phyloP scores from a whole-genome alignment of 2,888 invertebrate genomes.

The Andrena camellia region DNA sequence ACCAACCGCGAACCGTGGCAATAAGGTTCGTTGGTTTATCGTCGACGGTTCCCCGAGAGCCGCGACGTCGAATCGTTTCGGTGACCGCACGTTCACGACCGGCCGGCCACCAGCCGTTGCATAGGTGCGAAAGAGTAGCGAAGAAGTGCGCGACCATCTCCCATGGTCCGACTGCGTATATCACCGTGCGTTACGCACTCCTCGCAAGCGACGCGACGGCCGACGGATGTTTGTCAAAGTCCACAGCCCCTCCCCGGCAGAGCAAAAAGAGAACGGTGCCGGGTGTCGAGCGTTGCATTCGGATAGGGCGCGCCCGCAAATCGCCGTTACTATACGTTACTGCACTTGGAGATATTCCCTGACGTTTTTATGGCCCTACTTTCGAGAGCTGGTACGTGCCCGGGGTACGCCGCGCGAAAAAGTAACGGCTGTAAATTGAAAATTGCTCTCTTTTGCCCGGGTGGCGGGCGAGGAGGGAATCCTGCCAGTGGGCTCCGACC shows the following conservation, averaged over 20 bases:
- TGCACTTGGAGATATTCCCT: constrained; percentile 57
- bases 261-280: constrained; percentile 8
- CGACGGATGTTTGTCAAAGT: constrained; percentile 60
- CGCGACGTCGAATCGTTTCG: constrained; percentile 68
- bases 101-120: constrained; percentile 29
- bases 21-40: constrained; percentile 82
- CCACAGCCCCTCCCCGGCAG: constrained; percentile 1
- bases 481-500: constrained; percentile 39
- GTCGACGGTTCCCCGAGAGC: constrained; percentile 77
- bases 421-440: constrained; percentile 66
- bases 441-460: constrained; percentile 48
- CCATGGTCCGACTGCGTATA: constrained; percentile 57
- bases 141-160: not conserved
- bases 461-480: constrained; percentile 19
- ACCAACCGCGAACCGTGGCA: constrained; percentile 78
- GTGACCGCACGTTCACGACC: constrained; percentile 48
- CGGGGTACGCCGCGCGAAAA: constrained; percentile 50
- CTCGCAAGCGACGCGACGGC: constrained; percentile 41
- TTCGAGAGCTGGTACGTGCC: constrained; percentile 62
- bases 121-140: constrained; percentile 26
- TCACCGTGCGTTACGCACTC: constrained; percentile 71
- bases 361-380: constrained; percentile 72
- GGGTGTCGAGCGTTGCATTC: constrained; percentile 50
- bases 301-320: constrained; percentile 69
- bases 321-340: constrained; percentile 53